These are phyloP conservation scores for Teleiodes luculella DNA, from an alignment of 2,888 invertebrate genomes.

Conservation along the genomic window DNA sequence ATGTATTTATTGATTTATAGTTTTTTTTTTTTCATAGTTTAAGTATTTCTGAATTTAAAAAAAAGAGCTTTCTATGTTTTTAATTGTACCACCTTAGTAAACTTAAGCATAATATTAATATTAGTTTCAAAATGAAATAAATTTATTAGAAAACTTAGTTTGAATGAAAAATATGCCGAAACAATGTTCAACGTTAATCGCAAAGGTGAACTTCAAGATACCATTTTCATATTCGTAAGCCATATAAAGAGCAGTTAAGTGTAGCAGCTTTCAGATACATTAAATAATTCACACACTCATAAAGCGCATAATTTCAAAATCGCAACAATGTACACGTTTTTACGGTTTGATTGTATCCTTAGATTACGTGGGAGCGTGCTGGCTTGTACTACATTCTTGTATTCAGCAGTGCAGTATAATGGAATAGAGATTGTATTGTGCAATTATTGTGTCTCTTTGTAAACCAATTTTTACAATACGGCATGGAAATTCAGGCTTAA, in stretches of 20 bases:
- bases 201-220: conserved; percentile 2
- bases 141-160: no score
- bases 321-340: conserved; percentile 20
- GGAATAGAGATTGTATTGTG: conserved; percentile 3
- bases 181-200: conserved; percentile 21
- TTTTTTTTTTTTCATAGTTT: no score
- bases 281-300: conserved; percentile 13
- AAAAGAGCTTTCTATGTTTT: no score
- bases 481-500: no score
- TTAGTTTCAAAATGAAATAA: no score
- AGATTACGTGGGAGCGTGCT: conserved; percentile 13
- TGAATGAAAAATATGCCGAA: conserved; percentile 11
- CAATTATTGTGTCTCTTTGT: background rate
- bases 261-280: conserved; percentile 7
- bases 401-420: conserved; percentile 14
- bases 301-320: conserved; percentile 8
- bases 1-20: no score
- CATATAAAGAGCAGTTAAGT: conserved; percentile 6
- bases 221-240: conserved; percentile 3
- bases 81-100: no score
- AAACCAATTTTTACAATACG: background rate
- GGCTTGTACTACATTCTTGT: conserved; percentile 20
- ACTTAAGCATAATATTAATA: no score
- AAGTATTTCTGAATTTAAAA: no score
- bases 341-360: conserved; percentile 20